A percentile compares a stretch with the other conserved stretches of the same genome.
Conservation (phyloP, 2,888 invertebrate species). For the Fragum sueziense region DNA sequence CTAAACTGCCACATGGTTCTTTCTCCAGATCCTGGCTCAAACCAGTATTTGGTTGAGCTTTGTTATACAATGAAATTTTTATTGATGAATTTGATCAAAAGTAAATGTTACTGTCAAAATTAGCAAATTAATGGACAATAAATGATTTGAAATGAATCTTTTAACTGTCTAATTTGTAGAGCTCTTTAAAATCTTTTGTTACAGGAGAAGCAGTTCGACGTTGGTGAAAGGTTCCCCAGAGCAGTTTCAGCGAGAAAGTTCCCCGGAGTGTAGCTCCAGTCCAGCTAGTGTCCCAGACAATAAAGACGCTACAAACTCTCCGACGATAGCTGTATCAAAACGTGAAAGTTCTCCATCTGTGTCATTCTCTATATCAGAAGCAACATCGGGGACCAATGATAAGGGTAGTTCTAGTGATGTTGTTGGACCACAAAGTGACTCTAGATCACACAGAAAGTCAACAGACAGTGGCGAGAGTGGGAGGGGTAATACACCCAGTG, state of each 20-base stretch:
- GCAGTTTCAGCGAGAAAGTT: slow-evolving; percentile 21
- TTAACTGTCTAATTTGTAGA: too few species aligned
- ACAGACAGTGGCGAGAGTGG: slow-evolving; percentile 53
- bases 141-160: too few species aligned
- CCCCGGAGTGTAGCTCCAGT: slow-evolving; percentile 23
- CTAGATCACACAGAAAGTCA: slow-evolving; percentile 28
- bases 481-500: slow-evolving; percentile 32
- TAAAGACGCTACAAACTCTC: slow-evolving; percentile 4
- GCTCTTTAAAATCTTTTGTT: too few species aligned
- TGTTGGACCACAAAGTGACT: background rate
- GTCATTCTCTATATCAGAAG: slow-evolving; percentile 11
- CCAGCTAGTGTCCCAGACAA: slow-evolving; percentile 20
- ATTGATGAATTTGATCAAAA: too few species aligned
- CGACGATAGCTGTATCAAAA: slow-evolving; percentile 10
- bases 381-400: background rate
- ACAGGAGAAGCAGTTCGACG: slow-evolving; percentile 36
- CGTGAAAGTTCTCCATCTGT: slow-evolving; percentile 39
- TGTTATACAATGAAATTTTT: too few species aligned
- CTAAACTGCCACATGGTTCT: too few species aligned
- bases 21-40: too few species aligned
- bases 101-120: too few species aligned
- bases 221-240: background rate
- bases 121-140: too few species aligned
- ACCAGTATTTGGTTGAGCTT: too few species aligned
- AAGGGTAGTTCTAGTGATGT: slow-evolving; percentile 27